Evolutionary conservation across 2,888 invertebrate genomes (phyloP), one percentile per base, ranked within the genome.

Genomic region (Noctua janthe): DNA sequence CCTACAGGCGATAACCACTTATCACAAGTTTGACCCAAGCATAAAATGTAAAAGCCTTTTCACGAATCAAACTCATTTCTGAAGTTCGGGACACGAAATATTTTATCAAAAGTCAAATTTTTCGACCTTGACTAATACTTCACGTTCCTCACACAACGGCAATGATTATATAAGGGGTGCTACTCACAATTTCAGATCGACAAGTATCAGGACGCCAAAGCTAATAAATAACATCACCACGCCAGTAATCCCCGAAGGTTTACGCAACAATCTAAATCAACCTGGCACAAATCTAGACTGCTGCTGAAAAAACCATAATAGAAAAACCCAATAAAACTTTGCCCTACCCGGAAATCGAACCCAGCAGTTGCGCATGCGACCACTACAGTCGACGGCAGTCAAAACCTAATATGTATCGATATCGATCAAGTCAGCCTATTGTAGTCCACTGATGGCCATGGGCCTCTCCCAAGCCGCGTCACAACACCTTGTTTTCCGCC

Each of bases 51-150:
- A 23, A 67, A 51, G 39, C 8, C 80, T 69, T 56, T 83, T 69
- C n/a, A 80, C 51, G 43, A 69, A 77, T 69, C 23, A 47, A 81
- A 76, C 43, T 69, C 2, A 2, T 51, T 79, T 59, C 56, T 15
- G 17, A 54, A 84, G 84, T 70, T 81, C 11, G 39, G 11, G 15
- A 62, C 39, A n/a, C 39, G 15, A 39, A 70, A 84, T 70, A 78
- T 62, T 54, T 62, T 43, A 67, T 51, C 20, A 67, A 67, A 54
- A 43, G 83, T 23, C 35, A 20, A 70, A 29, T 43, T 76, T 39
- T 54, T 23, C 29, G 20, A 84, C 49, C 71, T 66, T 71, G 62
- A 51, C 49, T 15, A n/a, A 47, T 39, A 64, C 23, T 64, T 20
- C 23, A 39, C 54, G 43, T 13, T 15, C 8, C 51, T 51, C 11